phyloP scores from a whole-genome alignment of 2,797 vertebrate species.

The Melanotaenia nigrans region DNA sequence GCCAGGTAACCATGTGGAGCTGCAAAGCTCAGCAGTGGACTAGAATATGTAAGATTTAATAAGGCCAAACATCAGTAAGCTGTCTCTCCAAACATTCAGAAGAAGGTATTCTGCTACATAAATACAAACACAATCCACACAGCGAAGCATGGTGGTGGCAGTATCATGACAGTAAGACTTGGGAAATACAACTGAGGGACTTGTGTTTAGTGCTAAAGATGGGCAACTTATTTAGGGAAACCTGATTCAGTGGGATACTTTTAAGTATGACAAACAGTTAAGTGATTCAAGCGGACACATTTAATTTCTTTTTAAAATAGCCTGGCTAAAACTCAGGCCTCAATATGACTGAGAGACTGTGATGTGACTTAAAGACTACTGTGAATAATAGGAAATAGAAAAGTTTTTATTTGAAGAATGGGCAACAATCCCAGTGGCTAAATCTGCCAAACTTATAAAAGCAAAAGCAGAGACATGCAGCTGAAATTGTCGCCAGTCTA shows the following conservation, averaged over 20 bases:
- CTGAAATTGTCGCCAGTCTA: background rate
- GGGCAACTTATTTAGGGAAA: background rate
- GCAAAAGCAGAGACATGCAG: background rate
- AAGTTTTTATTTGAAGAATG: slow-evolving; percentile 1
- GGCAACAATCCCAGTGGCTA: slow-evolving; percentile 5
- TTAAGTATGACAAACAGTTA: too few relatives aligned
- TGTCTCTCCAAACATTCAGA: background rate
- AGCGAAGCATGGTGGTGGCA: background rate
- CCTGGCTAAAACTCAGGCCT: background rate
- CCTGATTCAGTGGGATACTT: background rate
- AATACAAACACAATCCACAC: background rate
- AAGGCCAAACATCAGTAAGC: background rate
- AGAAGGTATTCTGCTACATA: background rate
- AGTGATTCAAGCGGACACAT: background rate
- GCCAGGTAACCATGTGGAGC: background rate
- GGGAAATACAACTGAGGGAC: background rate
- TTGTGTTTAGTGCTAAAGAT: too few relatives aligned
- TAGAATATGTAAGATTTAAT: background rate
- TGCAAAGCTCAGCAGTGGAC: background rate
- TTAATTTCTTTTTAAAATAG: background rate
- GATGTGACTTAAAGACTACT: background rate
- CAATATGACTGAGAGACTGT: background rate
- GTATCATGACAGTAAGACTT: background rate
- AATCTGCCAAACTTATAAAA: slow-evolving; percentile 8
- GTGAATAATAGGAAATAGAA: background rate